Base-by-base conservation (phyloP, 2,797 vertebrate genomes). In the Esox masquinongy region DNA sequence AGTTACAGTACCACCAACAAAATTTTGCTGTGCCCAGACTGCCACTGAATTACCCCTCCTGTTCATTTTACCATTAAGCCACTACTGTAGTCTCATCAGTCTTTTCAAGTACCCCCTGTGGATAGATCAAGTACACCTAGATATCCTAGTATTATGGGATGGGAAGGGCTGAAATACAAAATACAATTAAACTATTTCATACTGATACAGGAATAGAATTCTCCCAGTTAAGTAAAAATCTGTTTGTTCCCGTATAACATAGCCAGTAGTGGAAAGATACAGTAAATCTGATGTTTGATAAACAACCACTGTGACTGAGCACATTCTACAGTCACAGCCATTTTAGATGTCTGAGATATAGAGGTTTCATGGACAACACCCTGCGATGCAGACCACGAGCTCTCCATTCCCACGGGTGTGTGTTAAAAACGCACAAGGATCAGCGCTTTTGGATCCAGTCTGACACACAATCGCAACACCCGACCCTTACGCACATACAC, bases 381-480 rank as follows among this genome's bases (percentile, higher is more conserved):
- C 26, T 1, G 26, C 24, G 63, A 66, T 66, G 5, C 29, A 66
- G 26, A 66, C 63, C 26, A 29, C 15, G 63, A 66, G 29, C 15
- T 15, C 26, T 66, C 63, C 29, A 29, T 66, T 66, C 63, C 63
- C 63, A 66, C 63, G 63, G 63, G 14, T 63, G 63, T 31, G 26
- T 66, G 12, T 66, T 31, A 26, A 31, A 66, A 66, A 66, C 63
- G 26, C 29, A 66, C 63, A 5, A 66, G 24, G 24, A 66, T 66
- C 63, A 66, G 63, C 63, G 29, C 22, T 51, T 29, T 79, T 83
- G 82, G 83, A 83, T 82, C 79, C 68, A 76, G 84, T 82, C 74
- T 68, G 79, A 11, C 80, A 85, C 79, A 19, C 51, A 56, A 22
- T 24, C 17, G 26, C 59, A 15, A 31, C 22, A 12, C 9, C n/a